Evolutionary conservation across 2,888 invertebrate species (phyloP).

Genomic region (Aromia moschata): DNA sequence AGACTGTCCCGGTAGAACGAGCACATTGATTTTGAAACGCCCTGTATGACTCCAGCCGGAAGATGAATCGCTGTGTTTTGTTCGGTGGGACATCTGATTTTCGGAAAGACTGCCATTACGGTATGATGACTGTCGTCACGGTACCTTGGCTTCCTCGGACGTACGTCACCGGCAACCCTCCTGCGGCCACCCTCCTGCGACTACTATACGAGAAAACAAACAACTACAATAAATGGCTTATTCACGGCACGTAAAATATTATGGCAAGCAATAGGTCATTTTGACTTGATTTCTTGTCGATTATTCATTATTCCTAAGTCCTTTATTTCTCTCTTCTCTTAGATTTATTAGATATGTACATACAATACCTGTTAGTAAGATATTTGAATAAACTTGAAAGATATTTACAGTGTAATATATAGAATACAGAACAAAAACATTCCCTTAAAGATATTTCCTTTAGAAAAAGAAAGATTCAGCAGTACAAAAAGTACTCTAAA

Average conservation of each 20-base stretch:
- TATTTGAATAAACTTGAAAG: no score
- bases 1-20: no score
- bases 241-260: conserved; percentile 46
- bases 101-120: conserved; percentile 41
- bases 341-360: no score
- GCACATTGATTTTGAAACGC: no score
- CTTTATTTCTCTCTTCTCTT: no score
- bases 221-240: conserved; percentile 36
- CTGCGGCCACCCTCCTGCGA: conserved; percentile 21
- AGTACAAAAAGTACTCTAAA: no score
- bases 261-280: conserved; percentile 40
- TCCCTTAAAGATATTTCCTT: no score
- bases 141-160: conserved; percentile 39
- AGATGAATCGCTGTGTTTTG: conserved; percentile 52
- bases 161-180: conserved; percentile 30
- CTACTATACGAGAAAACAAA: conserved; percentile 32
- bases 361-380: no score
- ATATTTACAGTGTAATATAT: no score
- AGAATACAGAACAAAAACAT: no score
- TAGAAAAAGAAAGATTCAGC: no score
- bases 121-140: conserved; percentile 32
- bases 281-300: conserved; percentile 38
- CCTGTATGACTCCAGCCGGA: conserved; percentile 44
- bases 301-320: conserved; percentile 36
- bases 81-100: conserved; percentile 36